These are phyloP conservation scores for Sebastolobus alascanus DNA, from an alignment of 2,797 vertebrate species.

Conservation along the genomic window DNA sequence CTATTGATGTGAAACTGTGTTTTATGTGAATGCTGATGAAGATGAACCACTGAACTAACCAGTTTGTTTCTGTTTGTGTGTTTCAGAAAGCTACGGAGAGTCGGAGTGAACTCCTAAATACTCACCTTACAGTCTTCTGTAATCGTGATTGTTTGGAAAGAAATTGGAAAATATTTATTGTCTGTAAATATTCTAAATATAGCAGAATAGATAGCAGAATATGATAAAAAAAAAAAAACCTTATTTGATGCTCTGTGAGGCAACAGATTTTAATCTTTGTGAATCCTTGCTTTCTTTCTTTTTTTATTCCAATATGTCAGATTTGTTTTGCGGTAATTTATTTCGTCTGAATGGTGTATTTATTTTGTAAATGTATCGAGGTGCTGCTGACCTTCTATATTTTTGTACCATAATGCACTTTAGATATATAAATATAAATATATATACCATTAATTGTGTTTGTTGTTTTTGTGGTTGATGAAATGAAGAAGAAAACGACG, in stretches of 20 bases:
- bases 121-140: constrained; percentile 89
- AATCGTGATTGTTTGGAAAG: constrained; percentile 90
- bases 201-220: constrained; percentile 81
- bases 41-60: no score
- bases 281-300: constrained; percentile 78
- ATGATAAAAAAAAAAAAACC: constrained; percentile 71
- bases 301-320: constrained; percentile 87
- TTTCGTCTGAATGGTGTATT: constrained; percentile 95
- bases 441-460: constrained; percentile 88
- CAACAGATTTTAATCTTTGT: constrained; percentile 82
- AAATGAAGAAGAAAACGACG: constrained; percentile 85
- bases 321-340: constrained; percentile 92
- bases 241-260: constrained; percentile 73
- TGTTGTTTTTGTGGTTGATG: constrained; percentile 88
- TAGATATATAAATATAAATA: constrained; percentile 94
- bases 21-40: no score
- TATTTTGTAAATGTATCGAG: constrained; percentile 98
- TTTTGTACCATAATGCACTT: constrained; percentile 99
- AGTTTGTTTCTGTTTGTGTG: constrained; percentile 43
- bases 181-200: constrained; percentile 96
- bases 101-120: constrained; percentile 84
- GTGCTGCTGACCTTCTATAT: constrained; percentile 98
- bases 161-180: constrained; percentile 96
- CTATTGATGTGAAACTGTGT: no score
- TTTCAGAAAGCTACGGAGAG: constrained; percentile 86